phyloP scores from a whole-genome alignment of 1,140 invertebrate genomes.

The Caenorhabditis remanei region DNA sequence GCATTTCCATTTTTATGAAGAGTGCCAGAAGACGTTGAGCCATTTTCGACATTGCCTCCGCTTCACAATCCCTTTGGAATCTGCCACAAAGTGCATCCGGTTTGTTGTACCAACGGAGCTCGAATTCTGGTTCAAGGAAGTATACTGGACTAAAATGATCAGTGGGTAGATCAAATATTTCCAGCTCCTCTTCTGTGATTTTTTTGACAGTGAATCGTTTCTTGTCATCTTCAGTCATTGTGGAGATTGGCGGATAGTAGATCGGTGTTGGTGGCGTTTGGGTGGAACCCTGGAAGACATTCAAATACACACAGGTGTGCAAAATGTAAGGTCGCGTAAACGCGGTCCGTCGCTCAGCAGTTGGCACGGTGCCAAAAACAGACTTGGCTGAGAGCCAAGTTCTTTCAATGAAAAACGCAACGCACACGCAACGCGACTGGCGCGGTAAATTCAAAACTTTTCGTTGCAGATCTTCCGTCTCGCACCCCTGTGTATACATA shows the following conservation, averaged over 20 bases:
- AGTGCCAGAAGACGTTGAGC: slow-evolving; percentile 17
- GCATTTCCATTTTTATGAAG: slow-evolving; percentile 19
- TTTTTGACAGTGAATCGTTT: background rate
- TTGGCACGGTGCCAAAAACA: too few species aligned
- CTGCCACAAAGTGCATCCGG: background rate
- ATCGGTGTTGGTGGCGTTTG: background rate
- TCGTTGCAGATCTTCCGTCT: too few species aligned
- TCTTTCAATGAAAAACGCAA: too few species aligned
- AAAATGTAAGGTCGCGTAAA: too few species aligned
- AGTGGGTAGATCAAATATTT: background rate
- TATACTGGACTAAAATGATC: background rate
- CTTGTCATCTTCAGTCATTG: background rate
- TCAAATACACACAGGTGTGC: too few species aligned
- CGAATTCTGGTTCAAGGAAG: background rate
- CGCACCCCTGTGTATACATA: too few species aligned
- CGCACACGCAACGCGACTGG: too few species aligned
- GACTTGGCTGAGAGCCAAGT: too few species aligned
- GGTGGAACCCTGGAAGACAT: background rate
- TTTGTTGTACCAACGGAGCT: slow-evolving; percentile 27
- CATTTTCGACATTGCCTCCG: background rate
- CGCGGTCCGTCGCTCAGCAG: too few species aligned
- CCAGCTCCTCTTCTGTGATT: slow-evolving; percentile 9
- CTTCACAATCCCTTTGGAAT: background rate
- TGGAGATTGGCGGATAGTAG: background rate
- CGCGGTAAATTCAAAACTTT: too few species aligned